Base-by-base conservation (phyloP, 2,113 vertebrate genomes). In the Nycticorax nycticorax region DNA sequence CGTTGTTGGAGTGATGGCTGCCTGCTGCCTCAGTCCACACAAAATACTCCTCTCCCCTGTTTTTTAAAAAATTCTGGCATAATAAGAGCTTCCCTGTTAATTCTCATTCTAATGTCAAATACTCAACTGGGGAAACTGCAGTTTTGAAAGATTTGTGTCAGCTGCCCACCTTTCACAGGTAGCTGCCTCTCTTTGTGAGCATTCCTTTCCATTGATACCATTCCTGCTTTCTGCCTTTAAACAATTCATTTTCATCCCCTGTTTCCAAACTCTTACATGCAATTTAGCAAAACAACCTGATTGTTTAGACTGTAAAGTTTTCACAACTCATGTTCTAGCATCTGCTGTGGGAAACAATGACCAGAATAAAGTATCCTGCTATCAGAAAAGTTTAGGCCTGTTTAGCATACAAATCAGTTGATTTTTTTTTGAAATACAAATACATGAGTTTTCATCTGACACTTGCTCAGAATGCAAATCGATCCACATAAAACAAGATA, bases 241-340 rank as follows among this genome's bases (percentile, higher is more conserved):
- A 92, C 45, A 35, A 1, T 1, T 39, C 10, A 30, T 90, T 77
- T 83, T 78, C 26, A 33, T 63, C 10, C 16, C 1, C 41, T 43
- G 3, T 66, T 95, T 93, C 53, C n/a, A 85, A 93, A 81, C 56
- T 75, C 39, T 59, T 64, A 81, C 11, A 59, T 35, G 62, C 33
- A 82, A 64, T 87, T 89, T 85, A 78, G 57, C 37, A 91, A 92
- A 96, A 82, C n/a, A 92, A 92, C n/a, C 45, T 62, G 45, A 66
- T n/a, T 88, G 45, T 89, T 96, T 85, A 81, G 48, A 62, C 77
- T 72, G 37, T 28, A 53, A 94, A 94, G 39, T 91, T 96, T 96
- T 95, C 57, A 37, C 41, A 33, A 76, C 73, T 95, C 92, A 63
- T 92, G 73, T 73, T 87, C 32, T 78, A 57, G 24, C 80, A 76